A percentile compares a stretch with the other conserved stretches of the same genome.
These are phyloP conservation scores for Simalia tracyae DNA, from an alignment of 2,797 vertebrate genomes.

Conservation along the genomic window DNA sequence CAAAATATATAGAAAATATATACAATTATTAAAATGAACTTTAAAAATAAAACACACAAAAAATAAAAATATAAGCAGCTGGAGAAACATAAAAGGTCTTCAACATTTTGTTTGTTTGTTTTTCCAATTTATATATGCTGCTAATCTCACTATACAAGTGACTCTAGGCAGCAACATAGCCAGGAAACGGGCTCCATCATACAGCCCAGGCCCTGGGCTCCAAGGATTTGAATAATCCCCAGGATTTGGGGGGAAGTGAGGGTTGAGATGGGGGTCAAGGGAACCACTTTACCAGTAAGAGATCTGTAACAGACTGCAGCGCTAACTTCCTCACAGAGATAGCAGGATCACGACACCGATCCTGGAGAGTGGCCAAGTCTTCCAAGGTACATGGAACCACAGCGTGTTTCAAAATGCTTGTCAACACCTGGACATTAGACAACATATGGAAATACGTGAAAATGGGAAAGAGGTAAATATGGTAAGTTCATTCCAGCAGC, in stretches of 20 bases:
- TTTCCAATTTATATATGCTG: too few species aligned
- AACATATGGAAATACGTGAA: not conserved
- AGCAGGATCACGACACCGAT: constrained; percentile 87
- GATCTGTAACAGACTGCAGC: constrained; percentile 85
- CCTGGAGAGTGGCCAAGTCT: constrained; percentile 79
- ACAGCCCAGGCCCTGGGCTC: not conserved
- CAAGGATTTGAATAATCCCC: not conserved
- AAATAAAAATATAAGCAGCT: not conserved
- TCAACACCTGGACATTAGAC: constrained; percentile 76
- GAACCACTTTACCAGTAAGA: constrained; percentile 81
- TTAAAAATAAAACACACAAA: too few species aligned
- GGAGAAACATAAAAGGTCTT: not conserved
- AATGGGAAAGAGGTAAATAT: rapidly evolving
- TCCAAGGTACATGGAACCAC: constrained; percentile 73
- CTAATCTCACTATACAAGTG: too few species aligned
- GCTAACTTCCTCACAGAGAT: constrained; percentile 92
- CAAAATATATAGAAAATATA: too few species aligned
- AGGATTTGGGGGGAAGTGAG: not conserved
- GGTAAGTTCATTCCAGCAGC: rapidly evolving
- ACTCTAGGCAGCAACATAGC: not conserved
- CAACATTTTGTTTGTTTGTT: too few species aligned
- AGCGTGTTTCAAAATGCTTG: constrained; percentile 82
- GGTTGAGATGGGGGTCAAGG: not conserved
- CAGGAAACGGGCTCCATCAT: not conserved
- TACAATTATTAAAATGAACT: too few species aligned